phyloP scores from a whole-genome alignment of 2,888 invertebrate species.

The Lutraria lutraria region DNA sequence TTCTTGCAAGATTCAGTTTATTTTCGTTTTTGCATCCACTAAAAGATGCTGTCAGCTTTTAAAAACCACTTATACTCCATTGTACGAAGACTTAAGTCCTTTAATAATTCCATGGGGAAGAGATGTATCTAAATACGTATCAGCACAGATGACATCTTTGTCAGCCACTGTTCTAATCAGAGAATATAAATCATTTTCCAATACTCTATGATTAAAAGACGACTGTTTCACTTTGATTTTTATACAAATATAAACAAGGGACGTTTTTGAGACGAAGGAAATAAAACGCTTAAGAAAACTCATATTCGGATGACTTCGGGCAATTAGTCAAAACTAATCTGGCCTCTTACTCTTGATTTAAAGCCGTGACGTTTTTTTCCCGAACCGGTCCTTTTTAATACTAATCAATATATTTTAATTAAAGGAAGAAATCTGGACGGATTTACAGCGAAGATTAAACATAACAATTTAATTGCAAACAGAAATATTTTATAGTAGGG shows the following conservation, averaged over 20 bases:
- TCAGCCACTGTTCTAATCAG: conserved; percentile 20
- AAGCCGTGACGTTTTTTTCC: not conserved
- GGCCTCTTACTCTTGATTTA: conserved; percentile 11
- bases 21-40: too few relatives aligned
- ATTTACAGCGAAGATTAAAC: conserved; percentile 66
- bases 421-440: conserved; percentile 51
- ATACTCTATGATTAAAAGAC: conserved; percentile 38
- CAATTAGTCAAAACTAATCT: conserved; percentile 33
- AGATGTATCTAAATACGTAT: not conserved
- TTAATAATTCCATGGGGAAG: conserved; percentile 12
- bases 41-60: too few relatives aligned
- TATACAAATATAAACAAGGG: conserved; percentile 33
- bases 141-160: not conserved
- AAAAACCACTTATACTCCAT: not conserved
- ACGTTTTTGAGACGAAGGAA: not conserved
- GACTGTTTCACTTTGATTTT: conserved; percentile 17
- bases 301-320: conserved; percentile 5
- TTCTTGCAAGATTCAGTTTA: too few relatives aligned
- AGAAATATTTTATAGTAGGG: conserved; percentile 49
- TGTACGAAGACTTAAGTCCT: conserved; percentile 11
- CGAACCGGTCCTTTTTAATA: conserved; percentile 49
- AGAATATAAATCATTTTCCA: conserved; percentile 26
- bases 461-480: conserved; percentile 64
- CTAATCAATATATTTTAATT: conserved; percentile 69
- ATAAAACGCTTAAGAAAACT: not conserved